Conservation (phyloP, 2,888 invertebrate genomes). For the Bhutanitis thaidina region DNA sequence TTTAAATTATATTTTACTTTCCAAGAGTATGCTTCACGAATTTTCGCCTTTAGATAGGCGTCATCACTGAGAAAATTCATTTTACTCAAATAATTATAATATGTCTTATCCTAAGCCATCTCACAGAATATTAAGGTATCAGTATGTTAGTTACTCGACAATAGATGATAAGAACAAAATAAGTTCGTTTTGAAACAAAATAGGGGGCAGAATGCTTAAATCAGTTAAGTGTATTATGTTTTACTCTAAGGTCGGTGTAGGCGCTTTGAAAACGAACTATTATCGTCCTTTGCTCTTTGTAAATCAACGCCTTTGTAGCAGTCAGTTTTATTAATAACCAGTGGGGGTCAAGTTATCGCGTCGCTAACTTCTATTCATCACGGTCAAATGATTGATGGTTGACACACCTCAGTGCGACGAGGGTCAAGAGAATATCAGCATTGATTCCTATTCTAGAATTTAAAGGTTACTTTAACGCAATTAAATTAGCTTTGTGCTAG, state of each 20-base stretch:
- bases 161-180: too few species aligned
- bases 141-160: too few species aligned
- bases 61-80: too few species aligned
- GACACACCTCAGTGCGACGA: not conserved
- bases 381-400: constrained; percentile 8
- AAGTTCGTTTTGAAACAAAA: too few species aligned
- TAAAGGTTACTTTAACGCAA: constrained; percentile 6
- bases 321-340: not conserved
- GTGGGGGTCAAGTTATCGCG: not conserved
- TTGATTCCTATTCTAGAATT: constrained; percentile 4
- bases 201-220: not conserved
- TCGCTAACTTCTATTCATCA: constrained; percentile 1
- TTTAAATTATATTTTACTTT: too few species aligned
- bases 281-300: not conserved
- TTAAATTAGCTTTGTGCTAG: not conserved
- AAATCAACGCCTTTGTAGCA: not conserved
- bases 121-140: too few species aligned
- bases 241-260: too few species aligned
- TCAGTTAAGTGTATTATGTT: too few species aligned
- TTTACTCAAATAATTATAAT: too few species aligned
- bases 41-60: too few species aligned
- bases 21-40: too few species aligned
- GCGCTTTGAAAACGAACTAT: not conserved
- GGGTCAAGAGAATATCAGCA: constrained; percentile 6
- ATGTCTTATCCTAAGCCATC: too few species aligned